Conservation (phyloP, 2,888 invertebrate species). For the Ceriagrion tenellum region DNA sequence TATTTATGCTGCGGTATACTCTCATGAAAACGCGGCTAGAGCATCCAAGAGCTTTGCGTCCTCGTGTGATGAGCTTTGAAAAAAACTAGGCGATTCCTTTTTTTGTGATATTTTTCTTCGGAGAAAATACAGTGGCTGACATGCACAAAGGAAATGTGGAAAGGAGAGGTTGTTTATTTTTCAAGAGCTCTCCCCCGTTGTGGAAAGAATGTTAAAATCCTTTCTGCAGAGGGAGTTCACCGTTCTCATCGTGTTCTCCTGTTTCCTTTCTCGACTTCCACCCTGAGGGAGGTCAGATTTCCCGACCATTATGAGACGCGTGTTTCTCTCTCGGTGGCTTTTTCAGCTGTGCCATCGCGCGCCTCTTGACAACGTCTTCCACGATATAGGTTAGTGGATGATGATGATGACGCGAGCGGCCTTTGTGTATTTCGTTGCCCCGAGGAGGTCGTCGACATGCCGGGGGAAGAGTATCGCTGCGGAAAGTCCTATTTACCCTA, state of each 20-base stretch:
- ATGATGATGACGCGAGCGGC: not conserved
- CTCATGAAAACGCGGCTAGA: no score
- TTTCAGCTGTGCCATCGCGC: not conserved
- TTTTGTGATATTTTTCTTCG: not conserved
- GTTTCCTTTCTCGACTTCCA: not conserved
- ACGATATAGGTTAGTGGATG: not conserved
- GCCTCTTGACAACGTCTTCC: not conserved
- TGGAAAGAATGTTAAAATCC: not conserved
- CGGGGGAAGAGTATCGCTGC: no score
- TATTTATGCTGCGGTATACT: no score
- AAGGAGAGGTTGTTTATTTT: not conserved
- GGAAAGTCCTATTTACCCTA: not conserved
- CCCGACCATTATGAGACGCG: not conserved
- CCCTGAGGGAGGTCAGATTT: not conserved
- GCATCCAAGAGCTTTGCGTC: no score
- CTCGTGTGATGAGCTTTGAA: no score
- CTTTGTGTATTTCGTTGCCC: not conserved
- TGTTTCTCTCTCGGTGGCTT: not conserved
- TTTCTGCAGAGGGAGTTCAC: not conserved
- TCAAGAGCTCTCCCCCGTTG: not conserved
- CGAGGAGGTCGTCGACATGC: not conserved
- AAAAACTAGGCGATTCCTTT: not conserved
- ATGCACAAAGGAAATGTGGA: not conserved
- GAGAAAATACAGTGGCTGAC: not conserved
- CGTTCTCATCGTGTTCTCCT: not conserved